phyloP scores from a whole-genome alignment of 2,113 vertebrate species.

The Psammodynastes pulverulentus region DNA sequence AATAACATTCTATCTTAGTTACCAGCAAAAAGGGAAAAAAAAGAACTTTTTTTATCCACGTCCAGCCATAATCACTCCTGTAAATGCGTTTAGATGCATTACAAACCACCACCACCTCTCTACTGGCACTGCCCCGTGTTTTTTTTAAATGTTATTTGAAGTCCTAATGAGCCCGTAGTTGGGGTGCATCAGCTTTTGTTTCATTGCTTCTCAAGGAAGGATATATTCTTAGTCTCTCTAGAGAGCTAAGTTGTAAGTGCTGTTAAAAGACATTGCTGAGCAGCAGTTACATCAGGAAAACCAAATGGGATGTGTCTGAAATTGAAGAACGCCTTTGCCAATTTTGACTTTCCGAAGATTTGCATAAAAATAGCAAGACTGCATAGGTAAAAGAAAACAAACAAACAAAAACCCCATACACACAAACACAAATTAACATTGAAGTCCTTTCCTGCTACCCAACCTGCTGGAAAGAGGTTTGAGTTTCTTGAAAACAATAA shows the following conservation, averaged over 20 bases:
- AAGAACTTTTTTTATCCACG: neutral
- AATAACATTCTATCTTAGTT: constrained; percentile 30
- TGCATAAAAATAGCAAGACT: constrained; percentile 39
- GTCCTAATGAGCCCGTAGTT: neutral
- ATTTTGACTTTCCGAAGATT: constrained; percentile 11
- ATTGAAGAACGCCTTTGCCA: constrained; percentile 38
- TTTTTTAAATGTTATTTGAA: neutral
- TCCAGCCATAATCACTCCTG: neutral
- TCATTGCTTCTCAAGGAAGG: constrained; percentile 16
- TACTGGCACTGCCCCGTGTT: neutral
- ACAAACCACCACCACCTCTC: constrained; percentile 10
- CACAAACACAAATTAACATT: neutral
- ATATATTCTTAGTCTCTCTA: constrained; percentile 14
- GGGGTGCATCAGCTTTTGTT: neutral
- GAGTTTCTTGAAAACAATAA: constrained; percentile 48
- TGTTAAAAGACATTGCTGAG: constrained; percentile 12
- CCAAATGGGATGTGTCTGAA: constrained; percentile 32
- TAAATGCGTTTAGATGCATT: neutral
- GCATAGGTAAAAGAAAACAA: constrained; percentile 2
- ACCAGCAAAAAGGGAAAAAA: constrained; percentile 9
- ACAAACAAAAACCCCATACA: neutral
- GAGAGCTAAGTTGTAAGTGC: neutral
- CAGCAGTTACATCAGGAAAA: constrained; percentile 28
- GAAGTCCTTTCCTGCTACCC: constrained; percentile 9
- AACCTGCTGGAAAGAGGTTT: constrained; percentile 18